Evolutionary conservation across 2,797 vertebrate genomes (phyloP).

Genomic region (Denticeps clupeoides): DNA sequence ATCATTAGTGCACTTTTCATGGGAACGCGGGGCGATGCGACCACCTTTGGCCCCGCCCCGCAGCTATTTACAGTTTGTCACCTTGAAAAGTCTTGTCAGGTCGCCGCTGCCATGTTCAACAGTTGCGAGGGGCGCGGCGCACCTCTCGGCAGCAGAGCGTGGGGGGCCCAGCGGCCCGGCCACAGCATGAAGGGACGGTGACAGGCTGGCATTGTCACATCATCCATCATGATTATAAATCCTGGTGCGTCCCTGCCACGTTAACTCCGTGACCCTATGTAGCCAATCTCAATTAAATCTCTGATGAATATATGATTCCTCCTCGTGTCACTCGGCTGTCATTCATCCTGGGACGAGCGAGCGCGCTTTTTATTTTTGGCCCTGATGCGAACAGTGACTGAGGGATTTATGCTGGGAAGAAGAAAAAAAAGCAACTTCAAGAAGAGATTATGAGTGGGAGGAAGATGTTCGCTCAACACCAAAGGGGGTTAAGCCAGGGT

Average conservation of each 20-base stretch:
- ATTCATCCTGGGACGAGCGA: slow-evolving; percentile 46
- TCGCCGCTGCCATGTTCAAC: slow-evolving; percentile 12
- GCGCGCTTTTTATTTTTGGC: slow-evolving; percentile 56
- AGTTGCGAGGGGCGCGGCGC: neutral
- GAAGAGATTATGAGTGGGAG: slow-evolving; percentile 25
- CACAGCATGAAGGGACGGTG: neutral
- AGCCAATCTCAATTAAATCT: slow-evolving; percentile 51
- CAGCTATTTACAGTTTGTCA: no score
- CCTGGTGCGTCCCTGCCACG: slow-evolving; percentile 39
- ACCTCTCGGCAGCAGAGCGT: neutral
- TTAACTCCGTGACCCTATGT: slow-evolving; percentile 52
- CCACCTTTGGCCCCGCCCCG: no score
- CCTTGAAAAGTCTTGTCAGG: neutral
- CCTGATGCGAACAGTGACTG: slow-evolving; percentile 58
- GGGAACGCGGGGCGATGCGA: no score
- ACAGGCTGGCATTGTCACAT: slow-evolving; percentile 30
- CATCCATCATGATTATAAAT: slow-evolving; percentile 56
- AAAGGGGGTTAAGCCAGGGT: slow-evolving; percentile 64
- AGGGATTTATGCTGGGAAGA: slow-evolving; percentile 49
- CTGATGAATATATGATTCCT: slow-evolving; percentile 52
- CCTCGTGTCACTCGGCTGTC: slow-evolving; percentile 48
- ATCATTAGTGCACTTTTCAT: no score
- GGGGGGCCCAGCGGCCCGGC: neutral
- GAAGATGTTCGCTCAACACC: slow-evolving; percentile 49
- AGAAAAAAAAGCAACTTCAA: slow-evolving; percentile 33